Percentiles rank a stretch among this genome's conserved stretches.
phyloP scores from a whole-genome alignment of 2,888 invertebrate genomes.

The Noctua pronuba region DNA sequence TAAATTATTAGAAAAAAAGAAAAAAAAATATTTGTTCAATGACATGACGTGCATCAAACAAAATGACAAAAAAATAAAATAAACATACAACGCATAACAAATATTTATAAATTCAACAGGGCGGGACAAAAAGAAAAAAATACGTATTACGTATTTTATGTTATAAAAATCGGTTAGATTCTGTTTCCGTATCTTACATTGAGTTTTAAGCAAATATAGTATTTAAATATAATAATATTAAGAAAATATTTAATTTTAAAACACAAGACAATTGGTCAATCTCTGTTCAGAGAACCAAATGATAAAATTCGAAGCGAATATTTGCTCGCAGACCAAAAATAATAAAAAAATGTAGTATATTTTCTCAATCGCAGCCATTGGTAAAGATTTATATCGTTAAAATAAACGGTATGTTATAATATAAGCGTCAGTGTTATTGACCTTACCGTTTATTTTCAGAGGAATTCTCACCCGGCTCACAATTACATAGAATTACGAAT shows the following conservation, averaged over 20 bases:
- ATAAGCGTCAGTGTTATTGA: slow-evolving; percentile 71
- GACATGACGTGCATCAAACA: too few species aligned
- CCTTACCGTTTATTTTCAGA: slow-evolving; percentile 73
- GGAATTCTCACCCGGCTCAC: slow-evolving; percentile 57
- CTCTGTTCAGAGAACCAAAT: background rate
- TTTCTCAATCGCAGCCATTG: slow-evolving; percentile 21
- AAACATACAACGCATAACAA: too few species aligned
- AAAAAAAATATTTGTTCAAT: too few species aligned
- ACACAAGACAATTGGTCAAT: background rate
- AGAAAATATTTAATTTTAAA: background rate
- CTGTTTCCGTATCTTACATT: background rate
- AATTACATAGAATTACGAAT: slow-evolving; percentile 47
- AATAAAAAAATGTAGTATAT: slow-evolving; percentile 32
- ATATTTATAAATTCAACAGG: too few species aligned
- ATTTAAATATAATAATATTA: background rate
- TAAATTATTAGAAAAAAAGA: too few species aligned
- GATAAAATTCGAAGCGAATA: slow-evolving; percentile 15
- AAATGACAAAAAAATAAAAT: too few species aligned
- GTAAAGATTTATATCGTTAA: slow-evolving; percentile 68
- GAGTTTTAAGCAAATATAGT: background rate
- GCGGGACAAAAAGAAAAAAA: too few species aligned
- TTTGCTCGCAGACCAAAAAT: slow-evolving; percentile 22
- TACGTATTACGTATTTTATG: background rate
- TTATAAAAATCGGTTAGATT: background rate
- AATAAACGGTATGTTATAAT: slow-evolving; percentile 67